phyloP scores from a whole-genome alignment of 1,140 invertebrate species.

The Ditylenchus dipsaci region DNA sequence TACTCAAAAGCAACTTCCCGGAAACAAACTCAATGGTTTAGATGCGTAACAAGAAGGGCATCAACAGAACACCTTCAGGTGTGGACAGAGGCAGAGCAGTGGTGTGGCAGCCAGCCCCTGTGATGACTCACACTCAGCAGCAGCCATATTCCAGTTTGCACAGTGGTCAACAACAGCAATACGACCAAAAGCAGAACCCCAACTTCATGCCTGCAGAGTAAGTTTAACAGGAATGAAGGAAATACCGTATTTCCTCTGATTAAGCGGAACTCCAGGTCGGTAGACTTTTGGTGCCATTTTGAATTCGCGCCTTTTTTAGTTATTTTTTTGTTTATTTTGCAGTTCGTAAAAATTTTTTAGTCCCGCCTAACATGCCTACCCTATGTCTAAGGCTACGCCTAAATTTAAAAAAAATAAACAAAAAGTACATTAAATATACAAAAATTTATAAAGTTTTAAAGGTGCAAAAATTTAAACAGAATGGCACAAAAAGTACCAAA shows the following conservation, averaged over 20 bases:
- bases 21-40: constrained; percentile 8
- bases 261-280: not conserved
- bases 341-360: too few species aligned
- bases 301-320: too few species aligned
- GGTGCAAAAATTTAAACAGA: too few species aligned
- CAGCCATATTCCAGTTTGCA: not conserved
- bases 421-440: too few species aligned
- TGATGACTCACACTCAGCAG: constrained; percentile 9
- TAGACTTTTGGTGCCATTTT: too few species aligned
- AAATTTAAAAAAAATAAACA: too few species aligned
- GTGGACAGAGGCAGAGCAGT: constrained; percentile 11
- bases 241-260: too few species aligned
- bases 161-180: not conserved
- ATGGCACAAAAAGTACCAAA: too few species aligned
- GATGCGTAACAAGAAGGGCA: constrained; percentile 26
- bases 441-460: too few species aligned
- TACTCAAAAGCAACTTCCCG: not conserved
- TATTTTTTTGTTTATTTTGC: too few species aligned
- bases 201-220: not conserved
- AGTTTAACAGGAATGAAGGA: too few species aligned
- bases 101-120: not conserved
- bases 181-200: too few species aligned
- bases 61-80: constrained; percentile 4
- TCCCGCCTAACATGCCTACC: not conserved
- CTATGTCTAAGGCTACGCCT: not conserved